Base-by-base conservation (phyloP, 2,113 vertebrate species). In the Galeopterus variegatus region DNA sequence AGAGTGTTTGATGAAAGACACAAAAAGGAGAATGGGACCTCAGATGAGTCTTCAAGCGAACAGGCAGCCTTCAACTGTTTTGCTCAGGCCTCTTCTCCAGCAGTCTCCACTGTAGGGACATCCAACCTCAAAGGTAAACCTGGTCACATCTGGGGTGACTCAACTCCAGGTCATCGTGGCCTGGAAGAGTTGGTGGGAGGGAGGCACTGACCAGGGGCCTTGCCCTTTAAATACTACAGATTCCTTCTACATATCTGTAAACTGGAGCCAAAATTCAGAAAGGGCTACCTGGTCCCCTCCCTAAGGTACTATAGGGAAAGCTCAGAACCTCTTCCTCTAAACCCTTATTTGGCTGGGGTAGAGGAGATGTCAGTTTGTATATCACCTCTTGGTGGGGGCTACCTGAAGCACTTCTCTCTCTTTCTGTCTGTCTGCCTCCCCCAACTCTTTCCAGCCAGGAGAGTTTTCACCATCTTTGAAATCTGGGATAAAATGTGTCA, bases 11-110 rank as follows among this genome's bases (percentile, higher is more conserved):
- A 99, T 15, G 99, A 99, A 93, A 99, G 99, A 70, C 99, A 99
- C 98, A 99, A 99, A 85, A 99, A 99, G 96, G 99, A 99, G 88
- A 99, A 99, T 2, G 99, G 99, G 41, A 99, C 99, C 60, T 99
- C 99, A 0, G 99, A 99, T 12, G 99, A 99, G 90, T 99, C 99
- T 73, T 99, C 99, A 0, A 99, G 99, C 1, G 99, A 99, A 87
- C 99, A 99, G 97, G 98, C 99, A 0, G 98, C 99, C 73, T 99
- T 99, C 97, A 99, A 99, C 97, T 99, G 99, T 94, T 99, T 99
- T 0, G 99, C 99, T 5, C 99, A 99, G 98, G 99, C 99, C 94
- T 99, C 99, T 0, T 99, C 99, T 21, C 99, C 99, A 0, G 98
- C 97, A 0, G 99, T 99, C 95, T 99, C 99, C 0, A 98, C 99